These are phyloP conservation scores for Limnephilus auricula DNA, from an alignment of 2,888 invertebrate genomes.

Conservation along the genomic window DNA sequence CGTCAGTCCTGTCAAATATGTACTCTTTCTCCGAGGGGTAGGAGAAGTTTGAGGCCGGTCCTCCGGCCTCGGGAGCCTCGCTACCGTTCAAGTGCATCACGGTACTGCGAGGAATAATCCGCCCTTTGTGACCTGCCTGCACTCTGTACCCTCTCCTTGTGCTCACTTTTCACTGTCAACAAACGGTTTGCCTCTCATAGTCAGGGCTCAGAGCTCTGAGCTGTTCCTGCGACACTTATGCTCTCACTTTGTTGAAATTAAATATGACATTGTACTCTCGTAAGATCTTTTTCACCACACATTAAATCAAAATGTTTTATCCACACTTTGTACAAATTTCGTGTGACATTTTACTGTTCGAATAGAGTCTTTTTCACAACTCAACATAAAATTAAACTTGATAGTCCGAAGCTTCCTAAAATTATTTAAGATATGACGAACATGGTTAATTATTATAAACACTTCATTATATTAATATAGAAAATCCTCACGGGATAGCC, in stretches of 20 bases:
- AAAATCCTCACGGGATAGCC: neutral
- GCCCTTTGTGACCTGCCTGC: neutral
- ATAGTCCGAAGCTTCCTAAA: neutral
- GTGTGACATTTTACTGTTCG: no score
- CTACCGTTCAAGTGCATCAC: neutral
- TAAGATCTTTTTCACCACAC: neutral
- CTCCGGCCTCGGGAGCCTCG: neutral
- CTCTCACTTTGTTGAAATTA: neutral
- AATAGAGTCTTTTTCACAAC: no score
- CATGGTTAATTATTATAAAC: neutral
- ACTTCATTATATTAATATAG: neutral
- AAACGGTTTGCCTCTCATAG: neutral
- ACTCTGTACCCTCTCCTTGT: neutral
- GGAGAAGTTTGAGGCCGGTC: neutral
- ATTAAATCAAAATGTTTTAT: neutral
- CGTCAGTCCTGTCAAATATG: slow-evolving; percentile 86
- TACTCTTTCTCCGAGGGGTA: slow-evolving; percentile 76
- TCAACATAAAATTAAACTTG: neutral
- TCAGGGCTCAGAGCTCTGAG: neutral
- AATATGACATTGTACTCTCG: neutral
- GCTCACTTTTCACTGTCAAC: neutral
- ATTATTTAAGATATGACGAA: neutral
- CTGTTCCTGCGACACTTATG: neutral
- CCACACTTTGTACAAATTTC: no score
- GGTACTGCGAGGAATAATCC: neutral